phyloP scores from a whole-genome alignment of 1,140 invertebrate genomes.

The Halesus radiatus region DNA sequence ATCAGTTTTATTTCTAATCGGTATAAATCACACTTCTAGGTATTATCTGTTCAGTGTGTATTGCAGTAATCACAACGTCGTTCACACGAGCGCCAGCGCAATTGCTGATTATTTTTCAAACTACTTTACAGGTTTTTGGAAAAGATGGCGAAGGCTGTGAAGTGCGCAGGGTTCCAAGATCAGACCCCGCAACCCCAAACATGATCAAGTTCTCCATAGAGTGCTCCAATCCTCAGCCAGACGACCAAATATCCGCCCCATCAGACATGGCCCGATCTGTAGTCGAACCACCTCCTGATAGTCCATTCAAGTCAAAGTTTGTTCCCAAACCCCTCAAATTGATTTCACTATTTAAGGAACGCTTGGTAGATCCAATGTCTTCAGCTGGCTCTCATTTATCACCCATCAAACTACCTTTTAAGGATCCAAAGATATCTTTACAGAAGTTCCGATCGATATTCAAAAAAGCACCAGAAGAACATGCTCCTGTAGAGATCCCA shows the following conservation, averaged over 20 bases:
- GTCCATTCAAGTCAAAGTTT: neutral
- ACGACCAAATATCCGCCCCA: neutral
- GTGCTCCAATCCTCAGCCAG: neutral
- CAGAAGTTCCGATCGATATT: neutral
- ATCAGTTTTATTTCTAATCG: no score
- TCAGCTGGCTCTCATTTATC: neutral
- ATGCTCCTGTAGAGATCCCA: neutral
- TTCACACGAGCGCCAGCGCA: no score
- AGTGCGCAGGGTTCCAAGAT: constrained; percentile 6
- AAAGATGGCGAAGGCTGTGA: neutral
- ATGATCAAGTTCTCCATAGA: constrained; percentile 34
- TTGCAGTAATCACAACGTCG: no score
- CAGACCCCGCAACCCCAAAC: neutral
- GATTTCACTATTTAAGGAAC: neutral
- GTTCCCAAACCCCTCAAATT: neutral
- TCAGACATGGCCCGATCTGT: neutral
- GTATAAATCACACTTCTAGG: no score
- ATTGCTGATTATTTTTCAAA: neutral
- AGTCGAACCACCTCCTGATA: neutral
- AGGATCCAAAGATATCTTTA: neutral
- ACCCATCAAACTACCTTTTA: neutral
- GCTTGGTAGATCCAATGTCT: neutral
- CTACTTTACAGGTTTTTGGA: constrained; percentile 1
- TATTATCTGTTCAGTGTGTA: no score
- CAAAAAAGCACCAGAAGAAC: neutral